Conservation (phyloP, 1,140 invertebrate species). For the Rhopalosiphum maidis region DNA sequence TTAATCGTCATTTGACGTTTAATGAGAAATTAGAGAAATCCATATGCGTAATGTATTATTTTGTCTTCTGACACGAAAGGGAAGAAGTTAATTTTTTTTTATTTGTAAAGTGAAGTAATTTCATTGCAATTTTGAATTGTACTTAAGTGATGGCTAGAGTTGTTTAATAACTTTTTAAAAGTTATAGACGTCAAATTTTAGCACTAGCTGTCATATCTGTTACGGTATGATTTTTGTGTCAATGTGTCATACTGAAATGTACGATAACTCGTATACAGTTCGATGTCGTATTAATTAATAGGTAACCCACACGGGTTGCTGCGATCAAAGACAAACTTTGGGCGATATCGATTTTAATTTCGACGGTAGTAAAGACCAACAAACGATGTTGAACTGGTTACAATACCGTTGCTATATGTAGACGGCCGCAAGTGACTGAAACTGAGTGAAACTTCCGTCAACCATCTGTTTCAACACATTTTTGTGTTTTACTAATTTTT, state of each 20-base stretch:
- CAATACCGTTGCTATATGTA: not conserved
- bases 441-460: not conserved
- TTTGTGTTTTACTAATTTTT: no score
- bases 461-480: not conserved
- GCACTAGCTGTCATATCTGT: not conserved
- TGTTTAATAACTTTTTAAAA: not conserved
- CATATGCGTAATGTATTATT: no score
- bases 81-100: no score
- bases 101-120: no score
- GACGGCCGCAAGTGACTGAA: no score
- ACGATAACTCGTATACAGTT: not conserved
- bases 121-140: not conserved
- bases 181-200: not conserved
- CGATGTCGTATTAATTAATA: not conserved
- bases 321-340: not conserved
- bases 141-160: not conserved
- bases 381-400: not conserved
- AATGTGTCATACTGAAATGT: not conserved
- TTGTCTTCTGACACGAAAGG: not conserved
- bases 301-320: not conserved
- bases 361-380: not conserved
- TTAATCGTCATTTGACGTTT: not conserved
- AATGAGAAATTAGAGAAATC: not conserved
- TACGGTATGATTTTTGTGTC: not conserved
- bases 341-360: not conserved